phyloP scores from a whole-genome alignment of 2,888 invertebrate genomes.

The Melinopterus prodromus region DNA sequence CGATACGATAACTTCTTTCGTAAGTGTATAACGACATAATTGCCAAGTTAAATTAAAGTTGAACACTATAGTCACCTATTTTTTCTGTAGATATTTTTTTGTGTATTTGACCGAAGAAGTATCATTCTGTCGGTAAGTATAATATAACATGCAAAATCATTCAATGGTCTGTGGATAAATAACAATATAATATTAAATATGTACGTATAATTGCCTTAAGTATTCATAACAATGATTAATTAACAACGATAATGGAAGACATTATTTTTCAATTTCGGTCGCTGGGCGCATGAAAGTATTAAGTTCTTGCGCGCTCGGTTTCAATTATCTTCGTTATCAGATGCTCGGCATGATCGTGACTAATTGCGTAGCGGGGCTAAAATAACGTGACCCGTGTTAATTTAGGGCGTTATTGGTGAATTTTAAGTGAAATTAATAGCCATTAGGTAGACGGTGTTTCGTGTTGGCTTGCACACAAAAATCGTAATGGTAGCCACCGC shows the following conservation, averaged over 20 bases:
- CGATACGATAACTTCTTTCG: too few relatives aligned
- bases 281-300: constrained; percentile 7
- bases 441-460: constrained; percentile 6
- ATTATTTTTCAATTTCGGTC: background rate
- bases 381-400: constrained; percentile 18
- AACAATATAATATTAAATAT: too few relatives aligned
- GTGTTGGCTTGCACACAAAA: background rate
- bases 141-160: too few relatives aligned
- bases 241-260: background rate
- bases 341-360: constrained; percentile 14
- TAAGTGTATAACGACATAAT: too few relatives aligned
- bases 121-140: too few relatives aligned
- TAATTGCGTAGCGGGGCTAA: constrained; percentile 7
- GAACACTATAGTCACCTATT: too few relatives aligned
- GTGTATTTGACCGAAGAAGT: too few relatives aligned
- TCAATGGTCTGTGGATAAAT: too few relatives aligned
- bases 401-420: constrained; percentile 12
- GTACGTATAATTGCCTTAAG: background rate
- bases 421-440: constrained; percentile 14
- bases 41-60: too few relatives aligned
- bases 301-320: constrained; percentile 5
- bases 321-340: constrained; percentile 10
- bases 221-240: background rate
- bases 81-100: too few relatives aligned
- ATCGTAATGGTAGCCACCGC: too few relatives aligned